Conservation (phyloP, 2,888 invertebrate genomes). For the Dasysyrphus tricinctus region DNA sequence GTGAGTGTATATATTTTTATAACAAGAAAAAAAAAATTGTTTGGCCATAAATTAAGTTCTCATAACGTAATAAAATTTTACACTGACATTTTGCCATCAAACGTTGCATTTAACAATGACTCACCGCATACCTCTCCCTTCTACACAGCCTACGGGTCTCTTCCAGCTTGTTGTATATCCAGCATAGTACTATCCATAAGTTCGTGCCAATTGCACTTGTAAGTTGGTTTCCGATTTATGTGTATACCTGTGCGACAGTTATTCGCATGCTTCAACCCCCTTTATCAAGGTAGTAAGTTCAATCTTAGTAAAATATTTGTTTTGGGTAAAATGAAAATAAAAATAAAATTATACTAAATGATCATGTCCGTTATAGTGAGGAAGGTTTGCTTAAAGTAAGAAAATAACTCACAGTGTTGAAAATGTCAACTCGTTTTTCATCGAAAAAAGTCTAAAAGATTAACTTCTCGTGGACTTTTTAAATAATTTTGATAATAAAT, state of each 20-base stretch:
- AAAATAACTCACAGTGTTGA: no score
- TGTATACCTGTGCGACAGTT: constrained; percentile 68
- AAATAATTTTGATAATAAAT: no score
- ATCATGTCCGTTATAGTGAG: no score
- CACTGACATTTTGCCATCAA: constrained; percentile 83
- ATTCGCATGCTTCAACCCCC: constrained; percentile 70
- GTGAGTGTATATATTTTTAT: constrained; percentile 25
- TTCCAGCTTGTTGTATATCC: neutral
- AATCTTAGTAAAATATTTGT: constrained; percentile 60
- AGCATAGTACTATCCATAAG: constrained; percentile 10
- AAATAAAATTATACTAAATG: neutral
- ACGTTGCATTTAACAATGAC: constrained; percentile 70
- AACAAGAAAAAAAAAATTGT: constrained; percentile 66
- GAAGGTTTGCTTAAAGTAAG: no score
- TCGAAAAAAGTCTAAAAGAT: no score
- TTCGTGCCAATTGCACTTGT: constrained; percentile 73
- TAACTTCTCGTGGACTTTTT: no score
- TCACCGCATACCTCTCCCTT: constrained; percentile 32
- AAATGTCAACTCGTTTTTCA: no score
- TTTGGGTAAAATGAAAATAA: constrained; percentile 34
- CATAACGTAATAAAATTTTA: constrained; percentile 83
- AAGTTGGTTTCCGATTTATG: constrained; percentile 74
- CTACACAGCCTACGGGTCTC: neutral
- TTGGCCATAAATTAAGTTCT: constrained; percentile 83
- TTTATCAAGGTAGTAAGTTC: constrained; percentile 65